Evolutionary conservation across 1,140 invertebrate genomes (phyloP).

Genomic region (Heliconius hewitsoni): DNA sequence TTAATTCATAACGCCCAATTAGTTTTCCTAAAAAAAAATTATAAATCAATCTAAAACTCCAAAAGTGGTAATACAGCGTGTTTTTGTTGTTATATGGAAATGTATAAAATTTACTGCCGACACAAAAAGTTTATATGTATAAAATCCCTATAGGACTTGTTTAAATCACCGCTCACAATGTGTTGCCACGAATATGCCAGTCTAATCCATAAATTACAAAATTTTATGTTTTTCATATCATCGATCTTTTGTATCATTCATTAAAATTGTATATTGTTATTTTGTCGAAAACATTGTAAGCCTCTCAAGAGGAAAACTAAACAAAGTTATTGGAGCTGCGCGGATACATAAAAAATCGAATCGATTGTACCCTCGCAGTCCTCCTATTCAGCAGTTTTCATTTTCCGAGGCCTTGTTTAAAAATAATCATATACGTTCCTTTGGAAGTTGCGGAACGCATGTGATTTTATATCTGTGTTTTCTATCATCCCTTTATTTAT

Average conservation of each 20-base stretch:
- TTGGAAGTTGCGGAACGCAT: constrained; percentile 77
- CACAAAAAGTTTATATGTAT: constrained; percentile 10
- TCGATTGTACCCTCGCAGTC: constrained; percentile 68
- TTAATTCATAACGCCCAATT: constrained; percentile 16
- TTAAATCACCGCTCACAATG: constrained; percentile 16
- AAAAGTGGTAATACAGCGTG: constrained; percentile 6
- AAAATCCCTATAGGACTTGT: constrained; percentile 8
- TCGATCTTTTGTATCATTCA: constrained; percentile 29
- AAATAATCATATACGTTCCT: constrained; percentile 64
- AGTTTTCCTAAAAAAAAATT: neutral
- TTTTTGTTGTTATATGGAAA: neutral
- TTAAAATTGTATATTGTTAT: constrained; percentile 21
- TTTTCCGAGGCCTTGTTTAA: constrained; percentile 56
- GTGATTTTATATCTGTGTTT: constrained; percentile 66
- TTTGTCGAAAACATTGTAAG: constrained; percentile 60
- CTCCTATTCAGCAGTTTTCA: constrained; percentile 62
- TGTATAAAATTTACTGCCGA: constrained; percentile 8
- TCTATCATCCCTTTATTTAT: constrained; percentile 53
- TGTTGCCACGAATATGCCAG: constrained; percentile 16
- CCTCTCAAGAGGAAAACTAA: constrained; percentile 71
- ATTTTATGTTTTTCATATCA: constrained; percentile 14
- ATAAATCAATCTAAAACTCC: neutral
- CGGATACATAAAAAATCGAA: constrained; percentile 61
- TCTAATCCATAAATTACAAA: constrained; percentile 11
- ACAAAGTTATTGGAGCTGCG: constrained; percentile 54